Conservation (phyloP, 2,888 invertebrate genomes). For the Anorthoa munda region DNA sequence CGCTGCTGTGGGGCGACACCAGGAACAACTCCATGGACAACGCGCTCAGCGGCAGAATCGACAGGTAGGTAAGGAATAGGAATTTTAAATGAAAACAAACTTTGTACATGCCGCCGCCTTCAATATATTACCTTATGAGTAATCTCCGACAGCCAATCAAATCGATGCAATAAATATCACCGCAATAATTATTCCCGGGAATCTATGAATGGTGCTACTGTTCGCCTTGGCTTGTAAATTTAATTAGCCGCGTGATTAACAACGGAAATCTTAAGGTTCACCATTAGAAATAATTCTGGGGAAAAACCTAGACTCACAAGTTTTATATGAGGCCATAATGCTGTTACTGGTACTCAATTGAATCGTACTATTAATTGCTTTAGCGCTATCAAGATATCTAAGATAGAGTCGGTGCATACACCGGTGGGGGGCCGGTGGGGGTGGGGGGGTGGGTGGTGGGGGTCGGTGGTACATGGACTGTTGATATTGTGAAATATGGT, state of each 20-base stretch:
- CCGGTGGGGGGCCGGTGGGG: too few species aligned
- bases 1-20: slow-evolving; percentile 94
- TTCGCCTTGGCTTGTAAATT: slow-evolving; percentile 80
- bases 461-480: slow-evolving; percentile 1
- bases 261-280: slow-evolving; percentile 80
- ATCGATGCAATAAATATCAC: slow-evolving; percentile 64
- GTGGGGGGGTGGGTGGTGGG: too few species aligned
- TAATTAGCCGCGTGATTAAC: slow-evolving; percentile 86
- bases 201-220: slow-evolving; percentile 71
- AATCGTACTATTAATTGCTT: slow-evolving; percentile 69
- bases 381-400: slow-evolving; percentile 59
- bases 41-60: slow-evolving; percentile 93
- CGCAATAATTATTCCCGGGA: slow-evolving; percentile 66
- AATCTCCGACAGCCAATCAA: slow-evolving; percentile 61
- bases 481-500: slow-evolving; percentile 30
- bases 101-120: slow-evolving; percentile 47
- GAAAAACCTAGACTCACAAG: slow-evolving; percentile 71
- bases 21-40: slow-evolving; percentile 92
- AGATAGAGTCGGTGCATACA: slow-evolving; percentile 43
- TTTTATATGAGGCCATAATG: slow-evolving; percentile 63
- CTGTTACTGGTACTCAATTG: slow-evolving; percentile 69
- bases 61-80: slow-evolving; percentile 87
- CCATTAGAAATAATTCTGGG: slow-evolving; percentile 73
- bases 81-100: slow-evolving; percentile 66
- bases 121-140: slow-evolving; percentile 46